These are phyloP conservation scores for Muschampia plurimacula DNA, from an alignment of 2,888 invertebrate genomes.

Conservation along the genomic window DNA sequence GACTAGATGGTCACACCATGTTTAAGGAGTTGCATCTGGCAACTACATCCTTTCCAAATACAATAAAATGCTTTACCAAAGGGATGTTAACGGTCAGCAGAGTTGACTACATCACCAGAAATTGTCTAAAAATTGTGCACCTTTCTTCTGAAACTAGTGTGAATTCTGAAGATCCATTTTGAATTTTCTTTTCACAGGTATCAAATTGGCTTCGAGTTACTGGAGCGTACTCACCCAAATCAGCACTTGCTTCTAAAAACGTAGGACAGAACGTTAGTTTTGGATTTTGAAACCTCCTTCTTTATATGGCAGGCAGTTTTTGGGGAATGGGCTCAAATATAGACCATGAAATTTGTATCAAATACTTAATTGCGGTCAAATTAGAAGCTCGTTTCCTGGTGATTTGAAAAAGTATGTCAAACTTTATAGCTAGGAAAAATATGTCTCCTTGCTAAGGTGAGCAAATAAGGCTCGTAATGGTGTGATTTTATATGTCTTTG, in stretches of 20 bases:
- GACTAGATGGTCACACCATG: too few relatives aligned
- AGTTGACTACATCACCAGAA: too few relatives aligned
- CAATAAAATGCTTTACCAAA: too few relatives aligned
- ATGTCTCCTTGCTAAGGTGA: background rate
- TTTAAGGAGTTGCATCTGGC: too few relatives aligned
- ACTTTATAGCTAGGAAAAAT: background rate
- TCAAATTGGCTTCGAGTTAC: conserved; percentile 86
- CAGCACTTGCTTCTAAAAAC: conserved; percentile 66
- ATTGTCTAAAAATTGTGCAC: too few relatives aligned
- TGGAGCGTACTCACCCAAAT: conserved; percentile 85
- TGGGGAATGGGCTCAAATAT: conserved; percentile 6
- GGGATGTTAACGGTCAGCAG: too few relatives aligned
- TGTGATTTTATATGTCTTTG: conserved; percentile 1
- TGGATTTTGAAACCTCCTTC: conserved; percentile 61
- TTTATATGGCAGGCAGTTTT: background rate
- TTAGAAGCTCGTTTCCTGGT: background rate
- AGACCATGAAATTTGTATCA: conserved; percentile 10
- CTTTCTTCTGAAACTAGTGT: too few relatives aligned
- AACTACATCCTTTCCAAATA: too few relatives aligned
- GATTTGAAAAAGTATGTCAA: background rate
- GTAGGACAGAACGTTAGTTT: conserved; percentile 76
- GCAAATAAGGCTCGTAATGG: background rate
- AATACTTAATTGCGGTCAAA: conserved; percentile 2
- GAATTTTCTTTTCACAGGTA: conserved; percentile 57
- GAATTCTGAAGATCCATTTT: too few relatives aligned